Base-by-base conservation (phyloP, 2,113 vertebrate genomes). In the Megaceryle maxima region DNA sequence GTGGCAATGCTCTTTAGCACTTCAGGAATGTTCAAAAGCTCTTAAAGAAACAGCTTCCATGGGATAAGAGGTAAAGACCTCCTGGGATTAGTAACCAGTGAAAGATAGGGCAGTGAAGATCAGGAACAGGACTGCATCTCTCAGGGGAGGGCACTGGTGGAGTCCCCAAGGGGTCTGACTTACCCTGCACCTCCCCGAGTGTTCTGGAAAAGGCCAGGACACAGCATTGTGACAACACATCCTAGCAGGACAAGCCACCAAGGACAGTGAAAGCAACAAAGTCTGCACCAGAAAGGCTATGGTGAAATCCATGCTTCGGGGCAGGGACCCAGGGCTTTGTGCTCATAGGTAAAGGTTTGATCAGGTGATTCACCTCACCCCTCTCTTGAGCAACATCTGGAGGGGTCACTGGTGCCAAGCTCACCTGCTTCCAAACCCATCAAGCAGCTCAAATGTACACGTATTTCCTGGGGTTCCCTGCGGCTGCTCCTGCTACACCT, bases 1-100 rank as follows among this genome's bases (percentile, higher is more conserved):
- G 83, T 59, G 55, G 79, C 85, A 95, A 92, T 83, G 86, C 76
- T 97, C 94, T 95, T 94, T 95, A 90, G 60, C 11, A 10, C 86
- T 94, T 93, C 77, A 93, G 92, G 86, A 90, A 92, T 33, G 92
- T 55, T 83, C 56, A 37, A 88, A 92, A 95, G 63, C 88, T 94
- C 80, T 90, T 93, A 88, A 63, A 87, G 94, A 86, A 90, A 92
- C 64, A 95, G 79, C 86, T 88, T 50, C 59, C 25, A 14, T 11
- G 9, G 75, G 76, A 87, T 94, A 77, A 94, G 59, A 92, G 63
- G 72, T 50, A 80, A 55, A 90, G 64, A 56, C 26, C 59, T 93
- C 68, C 68, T 46, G 67, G 51, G 92, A 92, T 93, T 74, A 94
- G 50, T 15, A 60, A 53, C 48, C 56, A 39, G 50, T 70, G 55